phyloP scores from a whole-genome alignment of 2,797 vertebrate genomes.

The Tangara arthus region DNA sequence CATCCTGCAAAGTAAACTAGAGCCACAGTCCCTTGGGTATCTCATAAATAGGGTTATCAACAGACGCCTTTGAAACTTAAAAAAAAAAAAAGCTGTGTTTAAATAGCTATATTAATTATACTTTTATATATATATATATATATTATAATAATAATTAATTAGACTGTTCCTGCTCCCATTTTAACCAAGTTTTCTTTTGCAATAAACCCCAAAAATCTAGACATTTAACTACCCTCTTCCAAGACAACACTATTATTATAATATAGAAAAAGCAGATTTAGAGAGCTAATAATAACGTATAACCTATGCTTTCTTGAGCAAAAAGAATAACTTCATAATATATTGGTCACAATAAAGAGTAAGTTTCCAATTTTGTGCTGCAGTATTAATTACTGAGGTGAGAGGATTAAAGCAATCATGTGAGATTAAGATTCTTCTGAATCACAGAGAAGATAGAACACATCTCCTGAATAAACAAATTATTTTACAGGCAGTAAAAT shows the following conservation, averaged over 20 bases:
- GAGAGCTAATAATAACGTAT: neutral
- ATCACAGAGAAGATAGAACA: slow-evolving; percentile 43
- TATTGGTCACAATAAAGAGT: slow-evolving; percentile 56
- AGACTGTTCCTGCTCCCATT: neutral
- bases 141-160: too few species aligned
- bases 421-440: slow-evolving; percentile 52
- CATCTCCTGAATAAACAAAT: slow-evolving; percentile 44
- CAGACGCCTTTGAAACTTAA: neutral
- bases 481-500: slow-evolving; percentile 25
- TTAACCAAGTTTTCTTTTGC: neutral
- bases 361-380: slow-evolving; percentile 30
- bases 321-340: slow-evolving; percentile 38
- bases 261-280: neutral
- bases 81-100: neutral
- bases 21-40: neutral
- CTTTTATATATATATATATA: neutral
- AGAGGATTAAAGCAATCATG: slow-evolving; percentile 45
- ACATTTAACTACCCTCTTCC: neutral
- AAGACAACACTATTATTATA: neutral
- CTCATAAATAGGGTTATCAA: neutral
- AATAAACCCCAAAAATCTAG: neutral
- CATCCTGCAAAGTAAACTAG: neutral
- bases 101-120: neutral
- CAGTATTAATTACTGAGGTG: slow-evolving; percentile 60
- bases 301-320: slow-evolving; percentile 3